phyloP scores from a whole-genome alignment of 2,888 invertebrate species.

The Volucella inanis region DNA sequence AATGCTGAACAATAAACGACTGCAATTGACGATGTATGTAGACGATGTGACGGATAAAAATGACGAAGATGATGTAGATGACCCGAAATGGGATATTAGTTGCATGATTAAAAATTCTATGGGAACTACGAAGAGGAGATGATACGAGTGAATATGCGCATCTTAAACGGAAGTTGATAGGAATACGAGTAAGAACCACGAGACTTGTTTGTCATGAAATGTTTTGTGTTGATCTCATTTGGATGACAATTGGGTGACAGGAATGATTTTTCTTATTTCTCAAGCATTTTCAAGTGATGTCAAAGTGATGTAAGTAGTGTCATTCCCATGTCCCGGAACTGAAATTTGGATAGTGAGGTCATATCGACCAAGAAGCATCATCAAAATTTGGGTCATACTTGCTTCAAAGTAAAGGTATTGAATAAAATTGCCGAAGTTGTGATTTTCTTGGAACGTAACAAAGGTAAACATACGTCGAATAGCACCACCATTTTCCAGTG shows the following conservation, averaged over 20 bases:
- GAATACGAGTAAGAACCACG: slow-evolving; percentile 22
- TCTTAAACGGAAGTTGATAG: background rate
- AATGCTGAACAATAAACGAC: slow-evolving; percentile 3
- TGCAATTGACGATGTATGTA: slow-evolving; percentile 37
- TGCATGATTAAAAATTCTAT: slow-evolving; percentile 61
- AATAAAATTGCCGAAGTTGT: too few relatives aligned
- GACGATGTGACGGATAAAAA: background rate
- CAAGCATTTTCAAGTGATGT: slow-evolving; percentile 8
- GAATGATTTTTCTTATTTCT: background rate
- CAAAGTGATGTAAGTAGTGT: background rate
- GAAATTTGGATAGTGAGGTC: too few relatives aligned
- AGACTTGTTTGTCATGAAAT: slow-evolving; percentile 13
- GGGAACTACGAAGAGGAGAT: slow-evolving; percentile 28
- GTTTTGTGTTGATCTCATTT: slow-evolving; percentile 5
- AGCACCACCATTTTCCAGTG: too few relatives aligned
- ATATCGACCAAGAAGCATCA: too few relatives aligned
- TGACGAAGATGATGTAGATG: slow-evolving; percentile 32
- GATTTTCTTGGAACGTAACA: too few relatives aligned
- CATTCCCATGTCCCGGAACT: too few relatives aligned
- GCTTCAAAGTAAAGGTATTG: too few relatives aligned
- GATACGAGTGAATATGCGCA: background rate
- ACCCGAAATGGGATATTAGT: slow-evolving; percentile 45
- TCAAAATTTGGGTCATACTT: too few relatives aligned
- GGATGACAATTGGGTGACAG: slow-evolving; percentile 43
- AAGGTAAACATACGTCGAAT: too few relatives aligned